These are phyloP conservation scores for Oreochromis grahami DNA, from an alignment of 2,797 vertebrate genomes.

Conservation along the genomic window DNA sequence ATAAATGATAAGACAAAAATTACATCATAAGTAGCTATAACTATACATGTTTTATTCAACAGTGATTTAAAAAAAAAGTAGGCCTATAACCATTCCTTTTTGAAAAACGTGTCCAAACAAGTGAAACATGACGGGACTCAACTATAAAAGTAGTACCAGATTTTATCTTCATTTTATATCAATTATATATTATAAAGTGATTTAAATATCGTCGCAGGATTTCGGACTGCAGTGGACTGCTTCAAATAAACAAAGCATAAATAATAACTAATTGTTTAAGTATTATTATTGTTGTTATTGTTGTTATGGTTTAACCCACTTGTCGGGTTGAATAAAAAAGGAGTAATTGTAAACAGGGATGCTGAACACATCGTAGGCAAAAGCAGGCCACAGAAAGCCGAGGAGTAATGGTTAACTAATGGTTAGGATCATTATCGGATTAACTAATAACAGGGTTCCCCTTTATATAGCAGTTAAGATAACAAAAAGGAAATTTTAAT, in stretches of 20 bases:
- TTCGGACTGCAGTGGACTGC: background rate
- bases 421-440: slow-evolving; percentile 65
- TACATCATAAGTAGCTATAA: background rate
- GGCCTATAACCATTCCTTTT: background rate
- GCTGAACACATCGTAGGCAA: slow-evolving; percentile 8
- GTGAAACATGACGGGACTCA: background rate
- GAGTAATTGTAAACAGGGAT: background rate
- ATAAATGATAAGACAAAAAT: background rate
- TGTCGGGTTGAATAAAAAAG: background rate
- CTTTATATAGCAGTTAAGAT: slow-evolving; percentile 33
- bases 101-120: background rate
- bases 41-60: background rate
- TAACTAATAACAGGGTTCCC: slow-evolving; percentile 48
- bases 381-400: slow-evolving; percentile 42
- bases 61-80: background rate
- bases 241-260: background rate
- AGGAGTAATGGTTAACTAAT: slow-evolving; percentile 56
- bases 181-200: background rate
- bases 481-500: slow-evolving; percentile 57
- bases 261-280: no score
- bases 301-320: background rate
- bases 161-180: background rate
- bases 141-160: background rate
- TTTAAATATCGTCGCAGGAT: background rate
- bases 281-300: background rate